Conservation (phyloP, 2,797 vertebrate species). For the Catamblyrhynchus diadema region DNA sequence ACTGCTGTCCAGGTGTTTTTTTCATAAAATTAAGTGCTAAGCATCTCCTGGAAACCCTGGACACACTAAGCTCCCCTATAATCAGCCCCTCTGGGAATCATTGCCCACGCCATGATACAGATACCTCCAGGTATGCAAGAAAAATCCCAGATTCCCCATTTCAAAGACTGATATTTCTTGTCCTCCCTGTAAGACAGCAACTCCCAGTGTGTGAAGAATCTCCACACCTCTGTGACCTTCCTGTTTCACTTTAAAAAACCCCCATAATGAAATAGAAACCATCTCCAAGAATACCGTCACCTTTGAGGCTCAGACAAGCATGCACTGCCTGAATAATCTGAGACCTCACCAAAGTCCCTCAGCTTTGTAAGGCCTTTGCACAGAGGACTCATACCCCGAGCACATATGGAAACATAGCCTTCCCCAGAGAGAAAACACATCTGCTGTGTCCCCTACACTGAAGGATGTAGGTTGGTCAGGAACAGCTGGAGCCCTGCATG, state of each 20-base stretch:
- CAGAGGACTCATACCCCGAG: neutral
- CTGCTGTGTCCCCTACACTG: neutral
- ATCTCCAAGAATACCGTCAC: neutral
- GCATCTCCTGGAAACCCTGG: neutral
- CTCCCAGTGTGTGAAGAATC: neutral
- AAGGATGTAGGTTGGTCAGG: neutral
- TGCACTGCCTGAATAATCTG: accelerated
- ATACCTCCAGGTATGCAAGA: neutral
- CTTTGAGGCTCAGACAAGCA: neutral
- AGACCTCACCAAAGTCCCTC: neutral
- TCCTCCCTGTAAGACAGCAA: neutral
- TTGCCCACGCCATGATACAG: neutral
- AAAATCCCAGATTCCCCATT: neutral
- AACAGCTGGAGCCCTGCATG: neutral
- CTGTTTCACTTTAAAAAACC: accelerated
- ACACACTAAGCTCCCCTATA: neutral
- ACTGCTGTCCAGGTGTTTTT: neutral
- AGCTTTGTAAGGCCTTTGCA: neutral
- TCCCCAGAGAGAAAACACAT: neutral
- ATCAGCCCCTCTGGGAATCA: neutral
- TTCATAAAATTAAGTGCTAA: neutral
- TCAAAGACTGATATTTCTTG: neutral
- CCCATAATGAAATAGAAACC: neutral
- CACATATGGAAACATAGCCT: neutral
- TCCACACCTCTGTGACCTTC: neutral